A percentile compares a stretch with the other conserved stretches of the same genome.
Evolutionary conservation across 2,797 vertebrate species (phyloP).

Genomic region (Eutrigla gurnardus): DNA sequence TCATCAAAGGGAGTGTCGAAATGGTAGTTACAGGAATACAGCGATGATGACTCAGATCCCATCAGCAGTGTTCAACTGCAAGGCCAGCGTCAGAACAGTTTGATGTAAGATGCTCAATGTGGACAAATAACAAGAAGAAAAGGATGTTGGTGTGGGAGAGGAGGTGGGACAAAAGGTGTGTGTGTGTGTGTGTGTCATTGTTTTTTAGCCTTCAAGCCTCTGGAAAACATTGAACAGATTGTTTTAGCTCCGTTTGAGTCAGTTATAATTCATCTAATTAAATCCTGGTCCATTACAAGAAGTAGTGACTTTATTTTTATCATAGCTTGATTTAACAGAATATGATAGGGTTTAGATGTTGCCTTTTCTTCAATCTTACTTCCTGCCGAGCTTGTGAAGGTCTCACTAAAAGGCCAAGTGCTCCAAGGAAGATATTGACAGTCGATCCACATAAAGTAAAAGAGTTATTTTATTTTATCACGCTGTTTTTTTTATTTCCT

Average conservation of each 20-base stretch:
- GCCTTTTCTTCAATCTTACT: slow-evolving; percentile 25
- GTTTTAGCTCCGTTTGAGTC: slow-evolving; percentile 37
- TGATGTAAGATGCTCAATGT: slow-evolving; percentile 41
- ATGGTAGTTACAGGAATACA: slow-evolving; percentile 42
- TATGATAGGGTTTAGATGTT: slow-evolving; percentile 18
- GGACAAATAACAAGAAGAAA: slow-evolving; percentile 33
- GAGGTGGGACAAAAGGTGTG: slow-evolving; percentile 22
- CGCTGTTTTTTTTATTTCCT: slow-evolving; percentile 48
- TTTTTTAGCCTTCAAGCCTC: slow-evolving; percentile 16
- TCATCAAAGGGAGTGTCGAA: slow-evolving; percentile 28
- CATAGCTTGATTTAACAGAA: slow-evolving; percentile 2
- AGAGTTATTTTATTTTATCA: slow-evolving; percentile 47
- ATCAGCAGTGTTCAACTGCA: slow-evolving; percentile 43
- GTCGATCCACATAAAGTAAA: slow-evolving; percentile 31
- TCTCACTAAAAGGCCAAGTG: slow-evolving; percentile 32
- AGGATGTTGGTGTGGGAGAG: not conserved
- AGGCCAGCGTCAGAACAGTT: slow-evolving; percentile 28
- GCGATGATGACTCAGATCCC: slow-evolving; percentile 47
- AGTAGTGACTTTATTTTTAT: slow-evolving; percentile 14
- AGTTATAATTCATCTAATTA: slow-evolving; percentile 39
- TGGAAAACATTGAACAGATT: slow-evolving; percentile 9
- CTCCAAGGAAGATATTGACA: slow-evolving; percentile 37
- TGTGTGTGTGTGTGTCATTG: slow-evolving; percentile 32
- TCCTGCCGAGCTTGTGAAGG: slow-evolving; percentile 23
- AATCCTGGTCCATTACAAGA: slow-evolving; percentile 18